phyloP scores from a whole-genome alignment of 2,888 invertebrate species.

The Sesia apiformis region DNA sequence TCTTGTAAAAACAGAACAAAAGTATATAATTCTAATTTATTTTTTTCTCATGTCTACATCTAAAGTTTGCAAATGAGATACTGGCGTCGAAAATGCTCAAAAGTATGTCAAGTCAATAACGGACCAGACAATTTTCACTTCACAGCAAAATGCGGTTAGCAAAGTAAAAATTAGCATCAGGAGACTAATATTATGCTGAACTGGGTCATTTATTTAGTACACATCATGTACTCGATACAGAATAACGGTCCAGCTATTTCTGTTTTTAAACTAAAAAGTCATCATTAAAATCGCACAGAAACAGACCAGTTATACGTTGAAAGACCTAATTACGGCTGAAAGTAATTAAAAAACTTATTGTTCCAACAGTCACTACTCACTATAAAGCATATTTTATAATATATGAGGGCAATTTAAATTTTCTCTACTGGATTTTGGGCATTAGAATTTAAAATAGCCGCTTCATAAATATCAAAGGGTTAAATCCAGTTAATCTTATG shows the following conservation, averaged over 20 bases:
- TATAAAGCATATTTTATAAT: neutral
- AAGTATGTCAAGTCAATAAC: neutral
- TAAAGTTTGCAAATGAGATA: neutral
- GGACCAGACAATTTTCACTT: neutral
- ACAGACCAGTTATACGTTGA: neutral
- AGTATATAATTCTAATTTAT: too few relatives aligned
- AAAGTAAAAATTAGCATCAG: neutral
- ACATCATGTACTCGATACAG: neutral
- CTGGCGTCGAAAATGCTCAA: neutral
- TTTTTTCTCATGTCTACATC: too few relatives aligned
- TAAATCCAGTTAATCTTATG: neutral
- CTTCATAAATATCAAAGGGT: conserved; percentile 3
- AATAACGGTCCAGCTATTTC: neutral
- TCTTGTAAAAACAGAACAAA: conserved; percentile 3
- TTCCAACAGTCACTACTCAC: neutral
- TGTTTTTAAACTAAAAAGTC: neutral
- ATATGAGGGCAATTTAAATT: neutral
- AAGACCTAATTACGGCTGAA: neutral
- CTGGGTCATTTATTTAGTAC: neutral
- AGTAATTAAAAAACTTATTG: neutral
- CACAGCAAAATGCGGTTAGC: neutral
- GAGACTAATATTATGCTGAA: neutral
- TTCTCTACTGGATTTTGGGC: neutral
- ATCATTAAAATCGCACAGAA: neutral
- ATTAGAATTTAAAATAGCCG: conserved; percentile 2